Percentiles rank a stretch among this genome's conserved stretches.
Conservation (phyloP, 2,113 vertebrate species). For the Rissa tridactyla region DNA sequence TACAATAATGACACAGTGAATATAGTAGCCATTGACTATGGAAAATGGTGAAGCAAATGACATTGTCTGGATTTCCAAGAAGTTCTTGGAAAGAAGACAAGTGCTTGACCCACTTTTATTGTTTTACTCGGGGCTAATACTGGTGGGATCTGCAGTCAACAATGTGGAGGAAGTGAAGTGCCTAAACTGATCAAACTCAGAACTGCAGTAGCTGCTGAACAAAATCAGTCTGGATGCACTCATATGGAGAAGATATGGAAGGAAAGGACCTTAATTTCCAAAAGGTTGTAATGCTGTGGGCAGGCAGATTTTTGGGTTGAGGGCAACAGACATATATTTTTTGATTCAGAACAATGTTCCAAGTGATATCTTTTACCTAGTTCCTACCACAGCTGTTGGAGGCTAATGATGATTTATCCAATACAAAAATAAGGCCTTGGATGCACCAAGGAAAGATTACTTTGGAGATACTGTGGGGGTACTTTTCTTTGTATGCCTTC, state of each 20-base stretch:
- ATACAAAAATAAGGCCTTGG: background rate
- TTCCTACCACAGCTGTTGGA: background rate
- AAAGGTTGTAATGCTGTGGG: background rate
- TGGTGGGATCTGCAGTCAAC: background rate
- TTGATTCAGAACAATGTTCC: background rate
- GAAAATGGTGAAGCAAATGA: background rate
- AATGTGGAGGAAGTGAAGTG: background rate
- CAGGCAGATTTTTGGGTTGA: background rate
- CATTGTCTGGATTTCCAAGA: background rate
- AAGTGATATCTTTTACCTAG: rapidly evolving
- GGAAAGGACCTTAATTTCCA: background rate
- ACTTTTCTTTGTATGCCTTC: background rate
- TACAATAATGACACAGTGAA: background rate
- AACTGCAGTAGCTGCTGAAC: background rate
- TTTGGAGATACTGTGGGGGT: background rate
- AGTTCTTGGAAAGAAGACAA: background rate
- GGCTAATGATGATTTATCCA: background rate
- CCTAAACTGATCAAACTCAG: background rate
- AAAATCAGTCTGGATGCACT: background rate
- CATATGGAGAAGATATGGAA: background rate
- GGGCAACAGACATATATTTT: background rate
- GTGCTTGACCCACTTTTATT: background rate
- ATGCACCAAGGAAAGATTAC: background rate
- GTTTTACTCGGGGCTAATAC: background rate
- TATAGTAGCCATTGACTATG: background rate